Evolutionary conservation across 2,888 invertebrate genomes (phyloP).

Genomic region (Calameuta filiformis): DNA sequence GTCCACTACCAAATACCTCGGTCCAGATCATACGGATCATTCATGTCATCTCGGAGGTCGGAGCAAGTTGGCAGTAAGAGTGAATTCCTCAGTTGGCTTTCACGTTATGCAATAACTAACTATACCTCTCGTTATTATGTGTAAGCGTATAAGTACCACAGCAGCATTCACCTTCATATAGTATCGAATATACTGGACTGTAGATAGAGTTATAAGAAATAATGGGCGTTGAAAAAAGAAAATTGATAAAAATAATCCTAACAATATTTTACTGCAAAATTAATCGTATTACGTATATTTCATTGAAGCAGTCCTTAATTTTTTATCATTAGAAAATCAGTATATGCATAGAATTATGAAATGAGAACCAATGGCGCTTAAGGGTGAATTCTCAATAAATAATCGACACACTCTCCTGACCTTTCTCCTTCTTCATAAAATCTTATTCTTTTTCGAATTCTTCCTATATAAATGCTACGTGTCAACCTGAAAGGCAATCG

Average conservation of each 20-base stretch:
- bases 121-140: background rate
- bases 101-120: constrained; percentile 47
- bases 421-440: background rate
- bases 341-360: background rate
- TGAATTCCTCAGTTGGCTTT: constrained; percentile 56
- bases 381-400: background rate
- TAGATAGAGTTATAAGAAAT: background rate
- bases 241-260: background rate
- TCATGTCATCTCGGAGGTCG: constrained; percentile 55
- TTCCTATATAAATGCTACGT: constrained; percentile 45
- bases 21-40: constrained; percentile 33
- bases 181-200: background rate
- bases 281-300: background rate
- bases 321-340: background rate
- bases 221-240: background rate
- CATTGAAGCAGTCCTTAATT: background rate
- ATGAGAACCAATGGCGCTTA: background rate
- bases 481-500: constrained; percentile 45
- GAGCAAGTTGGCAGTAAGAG: constrained; percentile 54
- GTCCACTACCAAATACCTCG: background rate
- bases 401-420: background rate
- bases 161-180: background rate
- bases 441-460: background rate
- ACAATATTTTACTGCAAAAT: background rate
- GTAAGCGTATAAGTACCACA: background rate